A percentile compares a stretch with the other conserved stretches of the same genome.
Evolutionary conservation across 2,113 vertebrate genomes (phyloP).

Genomic region (Pelobates fuscus): DNA sequence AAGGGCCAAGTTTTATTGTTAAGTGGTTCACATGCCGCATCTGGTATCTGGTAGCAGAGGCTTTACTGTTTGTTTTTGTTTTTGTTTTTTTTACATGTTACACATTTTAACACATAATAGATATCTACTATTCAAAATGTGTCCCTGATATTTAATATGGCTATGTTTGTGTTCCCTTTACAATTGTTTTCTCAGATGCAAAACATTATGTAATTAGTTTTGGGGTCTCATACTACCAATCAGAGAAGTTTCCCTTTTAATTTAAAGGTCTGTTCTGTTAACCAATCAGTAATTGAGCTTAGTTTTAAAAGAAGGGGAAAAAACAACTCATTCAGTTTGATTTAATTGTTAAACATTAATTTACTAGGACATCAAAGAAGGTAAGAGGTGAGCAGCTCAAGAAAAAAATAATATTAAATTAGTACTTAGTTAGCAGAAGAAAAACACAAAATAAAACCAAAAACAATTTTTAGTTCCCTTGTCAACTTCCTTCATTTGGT

Average conservation of each 20-base stretch:
- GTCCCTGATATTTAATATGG: constrained; percentile 61
- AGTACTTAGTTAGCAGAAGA: no score
- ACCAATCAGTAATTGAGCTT: constrained; percentile 79
- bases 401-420: constrained; percentile 81
- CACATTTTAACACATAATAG: constrained; percentile 60
- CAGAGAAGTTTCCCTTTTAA: constrained; percentile 84
- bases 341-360: constrained; percentile 85
- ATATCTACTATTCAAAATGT: constrained; percentile 59
- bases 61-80: constrained; percentile 52
- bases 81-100: constrained; percentile 51
- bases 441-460: no score
- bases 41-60: constrained; percentile 51
- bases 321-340: constrained; percentile 72
- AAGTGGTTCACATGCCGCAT: neutral
- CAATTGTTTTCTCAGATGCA: constrained; percentile 91
- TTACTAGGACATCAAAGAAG: constrained; percentile 74
- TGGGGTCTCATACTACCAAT: constrained; percentile 73
- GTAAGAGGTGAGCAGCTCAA: constrained; percentile 59
- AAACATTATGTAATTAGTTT: constrained; percentile 95
- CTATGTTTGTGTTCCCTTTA: constrained; percentile 72
- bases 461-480: constrained; percentile 85
- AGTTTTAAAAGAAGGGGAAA: constrained; percentile 66
- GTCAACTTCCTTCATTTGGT: constrained; percentile 63
- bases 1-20: neutral
- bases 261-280: constrained; percentile 74